Percentiles rank a stretch among this genome's conserved stretches.
Evolutionary conservation across 2,888 invertebrate genomes (phyloP).

Genomic region (Plemyria rubiginata): DNA sequence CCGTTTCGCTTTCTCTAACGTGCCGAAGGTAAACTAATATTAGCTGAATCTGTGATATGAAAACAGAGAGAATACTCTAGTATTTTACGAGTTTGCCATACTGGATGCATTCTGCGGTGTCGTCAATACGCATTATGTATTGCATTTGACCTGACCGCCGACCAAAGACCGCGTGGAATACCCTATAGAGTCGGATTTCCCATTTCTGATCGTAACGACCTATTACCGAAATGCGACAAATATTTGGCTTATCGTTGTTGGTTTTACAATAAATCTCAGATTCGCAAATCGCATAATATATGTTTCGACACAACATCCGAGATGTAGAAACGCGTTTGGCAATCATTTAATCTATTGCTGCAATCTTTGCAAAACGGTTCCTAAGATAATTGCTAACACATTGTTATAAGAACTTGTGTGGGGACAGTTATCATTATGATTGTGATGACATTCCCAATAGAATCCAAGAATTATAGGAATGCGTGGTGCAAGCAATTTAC

Average conservation of each 20-base stretch:
- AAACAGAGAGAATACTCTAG: too few relatives aligned
- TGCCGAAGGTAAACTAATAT: conserved; percentile 4
- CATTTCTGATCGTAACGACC: too few relatives aligned
- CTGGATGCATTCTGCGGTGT: too few relatives aligned
- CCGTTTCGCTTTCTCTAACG: conserved; percentile 23
- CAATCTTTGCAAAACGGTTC: neutral
- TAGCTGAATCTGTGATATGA: too few relatives aligned
- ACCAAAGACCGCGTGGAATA: too few relatives aligned
- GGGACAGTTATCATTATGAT: neutral
- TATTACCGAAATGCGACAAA: too few relatives aligned
- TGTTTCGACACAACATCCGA: neutral
- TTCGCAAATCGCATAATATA: neutral
- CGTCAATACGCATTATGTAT: too few relatives aligned
- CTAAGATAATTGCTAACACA: neutral
- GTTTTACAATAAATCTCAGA: neutral
- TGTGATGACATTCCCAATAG: neutral
- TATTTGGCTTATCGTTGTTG: neutral
- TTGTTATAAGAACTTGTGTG: neutral
- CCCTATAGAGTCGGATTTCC: too few relatives aligned
- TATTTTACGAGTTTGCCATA: too few relatives aligned
- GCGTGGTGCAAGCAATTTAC: neutral
- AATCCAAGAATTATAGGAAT: neutral
- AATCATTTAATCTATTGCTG: neutral
- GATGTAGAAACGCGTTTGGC: neutral
- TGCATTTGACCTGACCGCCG: too few relatives aligned